Conservation (phyloP, 2,113 vertebrate species). For the Saguinus imperator region DNA sequence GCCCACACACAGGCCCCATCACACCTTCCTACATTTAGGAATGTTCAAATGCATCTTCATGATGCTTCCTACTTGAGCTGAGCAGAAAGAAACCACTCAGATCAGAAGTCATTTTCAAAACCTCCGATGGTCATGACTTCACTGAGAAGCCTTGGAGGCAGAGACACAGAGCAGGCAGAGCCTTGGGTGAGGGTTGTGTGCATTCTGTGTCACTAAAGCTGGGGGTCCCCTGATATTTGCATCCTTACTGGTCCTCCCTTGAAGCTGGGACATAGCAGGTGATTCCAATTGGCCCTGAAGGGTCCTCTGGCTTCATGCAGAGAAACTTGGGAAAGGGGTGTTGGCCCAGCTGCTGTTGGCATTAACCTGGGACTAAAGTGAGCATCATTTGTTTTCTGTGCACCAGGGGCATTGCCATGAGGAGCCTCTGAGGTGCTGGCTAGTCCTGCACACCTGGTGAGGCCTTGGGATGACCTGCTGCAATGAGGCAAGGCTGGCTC, state of each 20-base stretch:
- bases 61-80: neutral
- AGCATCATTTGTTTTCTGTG: neutral
- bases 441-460: neutral
- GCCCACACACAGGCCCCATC: neutral
- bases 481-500: neutral
- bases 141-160: neutral
- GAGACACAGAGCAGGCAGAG: neutral
- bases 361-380: accelerated
- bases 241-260: accelerated
- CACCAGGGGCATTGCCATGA: neutral
- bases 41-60: neutral
- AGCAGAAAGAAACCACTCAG: neutral
- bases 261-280: neutral
- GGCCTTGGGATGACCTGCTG: accelerated
- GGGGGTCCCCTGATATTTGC: accelerated
- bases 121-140: neutral
- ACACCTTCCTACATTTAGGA: neutral
- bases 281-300: too few relatives aligned
- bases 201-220: accelerated
- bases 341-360: accelerated
- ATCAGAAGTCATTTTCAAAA: neutral
- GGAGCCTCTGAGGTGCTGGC: neutral
- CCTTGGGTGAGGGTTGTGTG: neutral
- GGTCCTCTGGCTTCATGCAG: too few relatives aligned
- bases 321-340: too few relatives aligned